Percentiles rank a stretch among this genome's conserved stretches.
Evolutionary conservation across 1,140 invertebrate species (phyloP).

Genomic region (Thaumatotibia leucotreta): DNA sequence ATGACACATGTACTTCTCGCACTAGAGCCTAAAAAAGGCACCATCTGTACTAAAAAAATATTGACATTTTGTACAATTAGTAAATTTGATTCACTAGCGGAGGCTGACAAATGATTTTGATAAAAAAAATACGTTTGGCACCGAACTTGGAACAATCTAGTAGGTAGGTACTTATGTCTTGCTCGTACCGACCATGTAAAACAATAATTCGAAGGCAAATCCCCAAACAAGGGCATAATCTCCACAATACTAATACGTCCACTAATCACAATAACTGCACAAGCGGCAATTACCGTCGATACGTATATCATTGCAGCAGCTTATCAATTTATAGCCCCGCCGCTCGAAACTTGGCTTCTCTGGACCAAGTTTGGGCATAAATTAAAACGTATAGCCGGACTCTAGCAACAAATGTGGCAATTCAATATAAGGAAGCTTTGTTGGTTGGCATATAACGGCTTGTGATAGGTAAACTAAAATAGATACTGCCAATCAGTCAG

Average conservation of each 20-base stretch:
- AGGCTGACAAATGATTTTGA: too few relatives aligned
- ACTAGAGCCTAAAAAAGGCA: too few relatives aligned
- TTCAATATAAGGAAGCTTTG: not conserved
- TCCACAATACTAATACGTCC: not conserved
- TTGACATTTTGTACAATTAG: too few relatives aligned
- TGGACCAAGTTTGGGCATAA: not conserved
- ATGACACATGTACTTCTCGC: too few relatives aligned
- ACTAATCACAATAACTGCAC: constrained; percentile 1
- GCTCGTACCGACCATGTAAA: not conserved
- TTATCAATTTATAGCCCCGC: not conserved
- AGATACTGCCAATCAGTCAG: too few relatives aligned
- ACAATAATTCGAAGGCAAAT: not conserved
- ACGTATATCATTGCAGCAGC: not conserved
- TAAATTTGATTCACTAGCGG: too few relatives aligned
- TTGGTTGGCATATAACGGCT: too few relatives aligned
- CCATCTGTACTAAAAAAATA: too few relatives aligned
- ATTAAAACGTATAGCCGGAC: not conserved
- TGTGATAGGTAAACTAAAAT: too few relatives aligned
- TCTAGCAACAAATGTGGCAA: not conserved
- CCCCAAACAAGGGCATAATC: not conserved
- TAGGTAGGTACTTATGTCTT: too few relatives aligned
- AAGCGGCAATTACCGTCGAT: not conserved
- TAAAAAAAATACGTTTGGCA: too few relatives aligned
- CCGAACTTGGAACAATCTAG: too few relatives aligned
- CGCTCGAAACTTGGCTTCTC: not conserved